Evolutionary conservation across 2,113 vertebrate genomes (phyloP), one percentile per base, ranked within the genome.

Genomic region (Callopanchax toddi): DNA sequence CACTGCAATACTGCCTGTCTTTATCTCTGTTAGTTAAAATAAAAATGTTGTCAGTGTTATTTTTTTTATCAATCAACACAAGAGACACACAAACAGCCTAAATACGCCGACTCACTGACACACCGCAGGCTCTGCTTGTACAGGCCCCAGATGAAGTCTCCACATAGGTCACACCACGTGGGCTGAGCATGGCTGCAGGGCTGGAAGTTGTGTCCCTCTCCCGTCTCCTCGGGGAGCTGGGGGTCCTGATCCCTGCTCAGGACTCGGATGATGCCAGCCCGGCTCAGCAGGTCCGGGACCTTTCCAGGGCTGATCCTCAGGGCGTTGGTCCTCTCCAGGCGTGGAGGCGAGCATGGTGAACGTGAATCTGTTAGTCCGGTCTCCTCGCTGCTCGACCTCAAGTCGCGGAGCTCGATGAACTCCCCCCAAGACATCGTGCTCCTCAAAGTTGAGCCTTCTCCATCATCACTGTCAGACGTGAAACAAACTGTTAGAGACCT

Each of bases 121-220:
- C 97, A 99, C 76, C 95, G 96, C 77, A 99, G 94, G 61, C 94
- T 95, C 91, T 95, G 97, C 81, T 94, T 95, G 92, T 95, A 95
- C 45, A 97, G 87, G 39, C 97, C 97, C 97, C 97, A 99, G 87
- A 99, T 95, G 89, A 98, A 98, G 57, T 97, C 96, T 6, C 97
- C 97, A 64, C 97, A 98, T 80, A 97, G 93, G 84, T 99, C 97
- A 53, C 97, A 99, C 96, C 96, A 99, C 44, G 94, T 94, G 40
- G 94, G 93, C 66, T 94, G 93, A 37, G 92, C 89, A 57, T 95
- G 93, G 74, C 94, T 93, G 77, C 93, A 92, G 10, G 94, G 93
- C 62, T 94, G 94, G 90, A 98, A 97, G 75, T 92, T 87, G 58
- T 99, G 97, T 1, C 94, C 96, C 39, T 91, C 90, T 53, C 94